Conservation (phyloP, 2,797 vertebrate genomes). For the Thaleichthys pacificus region DNA sequence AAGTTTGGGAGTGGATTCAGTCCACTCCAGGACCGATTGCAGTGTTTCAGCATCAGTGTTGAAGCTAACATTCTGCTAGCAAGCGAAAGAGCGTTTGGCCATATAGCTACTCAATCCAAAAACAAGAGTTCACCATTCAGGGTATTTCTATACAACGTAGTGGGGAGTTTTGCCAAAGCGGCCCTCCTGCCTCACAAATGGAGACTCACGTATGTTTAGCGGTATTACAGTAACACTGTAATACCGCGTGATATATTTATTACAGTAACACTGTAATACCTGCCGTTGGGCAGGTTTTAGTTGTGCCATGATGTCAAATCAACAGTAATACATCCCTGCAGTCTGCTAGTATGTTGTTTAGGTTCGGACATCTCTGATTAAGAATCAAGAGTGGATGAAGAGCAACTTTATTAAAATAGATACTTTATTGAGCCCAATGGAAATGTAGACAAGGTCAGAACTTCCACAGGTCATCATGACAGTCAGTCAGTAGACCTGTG, state of each 20-base stretch:
- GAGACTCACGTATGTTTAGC: background rate
- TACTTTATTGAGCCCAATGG: too few species aligned
- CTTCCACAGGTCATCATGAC: too few species aligned
- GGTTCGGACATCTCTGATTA: background rate
- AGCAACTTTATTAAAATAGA: too few species aligned
- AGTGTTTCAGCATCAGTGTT: background rate
- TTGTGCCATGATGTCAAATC: conserved; percentile 6
- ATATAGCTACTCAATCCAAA: background rate
- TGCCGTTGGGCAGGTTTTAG: background rate
- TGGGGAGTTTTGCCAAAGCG: conserved; percentile 34
- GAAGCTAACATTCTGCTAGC: background rate
- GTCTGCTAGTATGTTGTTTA: background rate
- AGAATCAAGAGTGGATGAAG: background rate
- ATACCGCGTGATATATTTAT: too few species aligned
- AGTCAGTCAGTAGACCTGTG: too few species aligned
- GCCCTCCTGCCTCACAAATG: conserved; percentile 8
- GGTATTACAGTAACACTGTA: conserved; percentile 2
- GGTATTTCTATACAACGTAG: conserved; percentile 41
- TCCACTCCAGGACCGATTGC: too few species aligned
- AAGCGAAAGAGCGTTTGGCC: background rate
- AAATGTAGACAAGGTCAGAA: too few species aligned
- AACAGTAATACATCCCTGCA: background rate
- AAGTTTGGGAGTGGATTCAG: too few species aligned
- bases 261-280: conserved; percentile 6
- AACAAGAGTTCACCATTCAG: conserved; percentile 37